phyloP scores from a whole-genome alignment of 2,888 invertebrate genomes.

The Lepetodrilus schrolli region DNA sequence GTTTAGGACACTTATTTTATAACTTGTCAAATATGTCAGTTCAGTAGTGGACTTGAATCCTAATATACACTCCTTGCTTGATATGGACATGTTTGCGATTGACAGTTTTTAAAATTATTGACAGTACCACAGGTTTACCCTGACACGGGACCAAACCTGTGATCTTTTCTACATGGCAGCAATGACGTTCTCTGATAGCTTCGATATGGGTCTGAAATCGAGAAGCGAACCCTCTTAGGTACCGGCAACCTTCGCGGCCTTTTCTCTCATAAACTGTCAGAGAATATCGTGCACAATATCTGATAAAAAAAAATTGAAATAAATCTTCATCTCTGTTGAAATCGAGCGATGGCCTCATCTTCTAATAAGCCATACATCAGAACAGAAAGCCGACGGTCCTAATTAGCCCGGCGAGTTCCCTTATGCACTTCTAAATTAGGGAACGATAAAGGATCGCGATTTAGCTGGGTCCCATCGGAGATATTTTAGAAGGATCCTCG shows the following conservation, averaged over 20 bases:
- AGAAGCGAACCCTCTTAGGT: background rate
- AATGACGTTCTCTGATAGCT: background rate
- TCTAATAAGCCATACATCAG: slow-evolving; percentile 47
- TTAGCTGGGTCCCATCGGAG: slow-evolving; percentile 16
- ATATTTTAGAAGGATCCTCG: background rate
- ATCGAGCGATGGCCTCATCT: slow-evolving; percentile 39
- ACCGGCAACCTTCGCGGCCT: background rate
- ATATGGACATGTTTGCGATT: background rate
- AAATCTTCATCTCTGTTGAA: slow-evolving; percentile 37
- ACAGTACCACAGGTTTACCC: background rate
- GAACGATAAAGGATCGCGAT: slow-evolving; percentile 41
- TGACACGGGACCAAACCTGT: background rate
- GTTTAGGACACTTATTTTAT: too few species aligned
- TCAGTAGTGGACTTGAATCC: too few species aligned
- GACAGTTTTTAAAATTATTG: background rate
- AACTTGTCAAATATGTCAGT: too few species aligned
- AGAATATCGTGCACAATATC: slow-evolving; percentile 38
- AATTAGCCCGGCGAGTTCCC: slow-evolving; percentile 44
- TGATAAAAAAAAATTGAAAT: slow-evolving; percentile 48
- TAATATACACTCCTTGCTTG: too few species aligned
- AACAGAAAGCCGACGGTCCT: slow-evolving; percentile 31
- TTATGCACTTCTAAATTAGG: slow-evolving; percentile 47
- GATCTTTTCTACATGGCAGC: background rate
- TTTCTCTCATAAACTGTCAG: background rate
- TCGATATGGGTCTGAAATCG: background rate